Conservation (phyloP, 2,113 vertebrate genomes). For the Parotia lawesii region DNA sequence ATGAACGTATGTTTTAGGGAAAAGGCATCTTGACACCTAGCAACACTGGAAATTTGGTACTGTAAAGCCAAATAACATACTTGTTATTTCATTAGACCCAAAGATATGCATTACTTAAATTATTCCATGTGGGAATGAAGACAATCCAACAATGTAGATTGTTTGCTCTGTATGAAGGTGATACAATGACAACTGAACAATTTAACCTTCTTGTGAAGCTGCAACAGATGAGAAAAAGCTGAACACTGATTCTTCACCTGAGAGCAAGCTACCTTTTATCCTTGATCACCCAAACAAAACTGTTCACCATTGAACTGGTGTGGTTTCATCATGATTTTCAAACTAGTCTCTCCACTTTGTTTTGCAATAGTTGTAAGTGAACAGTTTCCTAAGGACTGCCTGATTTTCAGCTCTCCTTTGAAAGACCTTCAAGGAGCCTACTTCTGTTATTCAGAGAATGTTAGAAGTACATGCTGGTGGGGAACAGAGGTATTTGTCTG, state of each 20-base stretch:
- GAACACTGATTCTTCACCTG: not conserved
- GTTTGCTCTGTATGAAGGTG: not conserved
- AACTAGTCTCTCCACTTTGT: not conserved
- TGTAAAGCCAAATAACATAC: not conserved
- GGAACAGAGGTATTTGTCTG: not conserved
- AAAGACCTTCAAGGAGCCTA: not conserved
- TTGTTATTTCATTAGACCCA: not conserved
- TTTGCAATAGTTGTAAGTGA: not conserved
- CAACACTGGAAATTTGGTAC: slow-evolving; percentile 6
- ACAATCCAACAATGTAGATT: not conserved
- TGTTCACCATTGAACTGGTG: not conserved
- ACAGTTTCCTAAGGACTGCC: not conserved
- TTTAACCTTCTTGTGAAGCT: not conserved
- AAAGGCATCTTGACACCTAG: slow-evolving; percentile 8
- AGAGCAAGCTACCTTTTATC: not conserved
- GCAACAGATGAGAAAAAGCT: not conserved
- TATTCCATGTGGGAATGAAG: not conserved
- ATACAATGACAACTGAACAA: not conserved
- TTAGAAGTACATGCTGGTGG: not conserved
- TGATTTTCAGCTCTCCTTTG: not conserved
- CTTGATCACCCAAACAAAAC: not conserved
- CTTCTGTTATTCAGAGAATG: not conserved
- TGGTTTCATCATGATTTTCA: not conserved
- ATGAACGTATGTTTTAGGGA: not conserved
- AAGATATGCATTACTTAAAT: not conserved